A percentile compares a stretch with the other conserved stretches of the same genome.
Evolutionary conservation across 2,888 invertebrate species (phyloP).

Genomic region (Saturnia pavonia): DNA sequence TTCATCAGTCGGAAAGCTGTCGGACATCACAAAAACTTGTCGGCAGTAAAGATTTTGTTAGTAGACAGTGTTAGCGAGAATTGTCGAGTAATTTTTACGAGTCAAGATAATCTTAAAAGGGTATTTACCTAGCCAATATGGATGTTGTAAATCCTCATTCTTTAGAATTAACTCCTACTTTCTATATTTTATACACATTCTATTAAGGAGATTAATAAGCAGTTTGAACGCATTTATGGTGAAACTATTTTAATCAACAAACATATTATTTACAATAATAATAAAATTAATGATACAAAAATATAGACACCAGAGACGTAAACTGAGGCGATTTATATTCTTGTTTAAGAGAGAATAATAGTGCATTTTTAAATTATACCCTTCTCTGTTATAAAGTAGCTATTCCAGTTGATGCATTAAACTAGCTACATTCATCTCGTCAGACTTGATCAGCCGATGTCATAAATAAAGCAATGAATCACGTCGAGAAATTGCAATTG

Average conservation of each 20-base stretch:
- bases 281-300: background rate
- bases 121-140: slow-evolving; percentile 12
- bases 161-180: slow-evolving; percentile 17
- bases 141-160: slow-evolving; percentile 8
- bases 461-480: slow-evolving; percentile 35
- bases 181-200: background rate
- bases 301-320: background rate
- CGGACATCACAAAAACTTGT: slow-evolving; percentile 48
- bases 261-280: background rate
- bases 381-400: background rate
- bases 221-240: background rate
- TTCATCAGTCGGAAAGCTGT: slow-evolving; percentile 63
- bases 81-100: slow-evolving; percentile 28
- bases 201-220: background rate
- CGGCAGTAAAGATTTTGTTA: slow-evolving; percentile 45
- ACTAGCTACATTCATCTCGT: background rate
- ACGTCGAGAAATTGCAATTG: slow-evolving; percentile 32
- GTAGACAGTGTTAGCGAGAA: slow-evolving; percentile 35
- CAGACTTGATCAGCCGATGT: slow-evolving; percentile 11
- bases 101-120: slow-evolving; percentile 27
- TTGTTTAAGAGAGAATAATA: background rate
- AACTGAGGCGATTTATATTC: background rate
- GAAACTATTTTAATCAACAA: background rate
- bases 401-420: background rate
- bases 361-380: background rate